These are phyloP conservation scores for Porites rus DNA, from an alignment of 92 coral and sea anemone genomes.

Conservation along the genomic window DNA sequence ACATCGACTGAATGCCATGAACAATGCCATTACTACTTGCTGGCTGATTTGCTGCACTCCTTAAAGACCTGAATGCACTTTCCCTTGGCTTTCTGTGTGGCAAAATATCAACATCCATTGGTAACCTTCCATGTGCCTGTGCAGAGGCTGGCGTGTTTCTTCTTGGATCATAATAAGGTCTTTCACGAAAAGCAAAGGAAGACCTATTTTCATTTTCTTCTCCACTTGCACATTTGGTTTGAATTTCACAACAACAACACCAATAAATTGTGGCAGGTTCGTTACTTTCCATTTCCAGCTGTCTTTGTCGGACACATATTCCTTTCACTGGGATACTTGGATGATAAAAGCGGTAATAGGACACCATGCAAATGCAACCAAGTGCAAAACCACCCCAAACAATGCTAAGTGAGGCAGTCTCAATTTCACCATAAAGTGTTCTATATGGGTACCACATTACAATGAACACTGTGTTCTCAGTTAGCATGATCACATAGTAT, in stretches of 20 bases:
- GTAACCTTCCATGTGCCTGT: constrained; percentile 19
- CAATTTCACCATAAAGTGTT: constrained; percentile 79
- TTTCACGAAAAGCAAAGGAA: background rate
- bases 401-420: constrained; percentile 71
- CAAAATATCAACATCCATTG: constrained; percentile 32
- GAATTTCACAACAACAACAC: constrained; percentile 85
- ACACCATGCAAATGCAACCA: constrained; percentile 78
- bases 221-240: background rate
- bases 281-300: constrained; percentile 51
- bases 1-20: constrained; percentile 5
- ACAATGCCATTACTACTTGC: background rate
- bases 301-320: constrained; percentile 68
- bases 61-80: background rate
- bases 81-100: constrained; percentile 22
- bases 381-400: constrained; percentile 89
- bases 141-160: background rate
- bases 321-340: constrained; percentile 88
- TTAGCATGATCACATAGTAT: constrained; percentile 79
- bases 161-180: constrained; percentile 18
- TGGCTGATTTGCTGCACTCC: background rate
- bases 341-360: constrained; percentile 91
- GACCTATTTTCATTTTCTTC: constrained; percentile 7
- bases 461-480: constrained; percentile 78
- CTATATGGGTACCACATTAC: constrained; percentile 90
- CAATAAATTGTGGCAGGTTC: constrained; percentile 56